phyloP scores from a whole-genome alignment of 2,888 invertebrate genomes.

The Serripes groenlandicus region DNA sequence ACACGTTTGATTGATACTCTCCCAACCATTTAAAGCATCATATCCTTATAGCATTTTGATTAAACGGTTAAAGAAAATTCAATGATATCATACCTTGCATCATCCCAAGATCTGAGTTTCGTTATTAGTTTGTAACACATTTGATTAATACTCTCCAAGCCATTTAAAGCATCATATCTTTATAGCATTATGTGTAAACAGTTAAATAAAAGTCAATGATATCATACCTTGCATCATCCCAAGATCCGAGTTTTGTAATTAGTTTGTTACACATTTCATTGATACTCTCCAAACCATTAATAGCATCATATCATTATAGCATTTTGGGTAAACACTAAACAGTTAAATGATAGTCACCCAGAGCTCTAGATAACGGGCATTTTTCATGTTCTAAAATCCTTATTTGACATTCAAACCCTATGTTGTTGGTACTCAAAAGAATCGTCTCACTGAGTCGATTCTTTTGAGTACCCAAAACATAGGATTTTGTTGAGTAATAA shows the following conservation, averaged over 20 bases:
- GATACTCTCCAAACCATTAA: slow-evolving; percentile 70
- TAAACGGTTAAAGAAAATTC: neutral
- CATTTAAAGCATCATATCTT: too few relatives aligned
- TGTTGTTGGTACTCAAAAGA: too few relatives aligned
- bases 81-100: slow-evolving; percentile 71
- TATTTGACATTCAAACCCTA: neutral
- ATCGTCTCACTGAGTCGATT: too few relatives aligned
- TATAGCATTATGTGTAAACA: too few relatives aligned
- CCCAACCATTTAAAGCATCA: too few relatives aligned
- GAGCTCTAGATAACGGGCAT: slow-evolving; percentile 74
- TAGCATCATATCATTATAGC: slow-evolving; percentile 72
- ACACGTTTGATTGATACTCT: slow-evolving; percentile 72
- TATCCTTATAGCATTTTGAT: too few relatives aligned
- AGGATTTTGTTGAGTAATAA: too few relatives aligned
- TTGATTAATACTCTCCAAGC: slow-evolving; percentile 72
- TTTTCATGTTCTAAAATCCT: slow-evolving; percentile 71
- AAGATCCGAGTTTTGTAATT: slow-evolving; percentile 43
- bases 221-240: slow-evolving; percentile 71
- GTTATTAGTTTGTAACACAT: slow-evolving; percentile 74
- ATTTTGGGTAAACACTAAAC: neutral
- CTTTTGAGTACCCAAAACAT: too few relatives aligned
- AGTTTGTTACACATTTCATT: slow-evolving; percentile 75
- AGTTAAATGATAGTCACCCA: neutral
- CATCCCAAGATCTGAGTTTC: slow-evolving; percentile 60
- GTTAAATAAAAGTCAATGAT: neutral